phyloP scores from a whole-genome alignment of 2,888 invertebrate genomes.

The Agrotis puta region DNA sequence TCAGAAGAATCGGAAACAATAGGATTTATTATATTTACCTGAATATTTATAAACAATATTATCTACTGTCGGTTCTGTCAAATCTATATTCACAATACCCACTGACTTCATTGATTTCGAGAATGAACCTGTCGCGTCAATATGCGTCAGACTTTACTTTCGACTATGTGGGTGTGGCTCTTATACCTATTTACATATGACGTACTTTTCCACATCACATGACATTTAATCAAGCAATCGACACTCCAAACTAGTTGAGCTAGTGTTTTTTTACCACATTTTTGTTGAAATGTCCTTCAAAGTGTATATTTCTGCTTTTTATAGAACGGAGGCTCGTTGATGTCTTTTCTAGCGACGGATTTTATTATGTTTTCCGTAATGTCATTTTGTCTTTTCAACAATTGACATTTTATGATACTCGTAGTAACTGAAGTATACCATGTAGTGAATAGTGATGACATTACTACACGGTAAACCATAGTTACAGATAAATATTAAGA shows the following conservation, averaged over 20 bases:
- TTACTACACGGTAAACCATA: too few relatives aligned
- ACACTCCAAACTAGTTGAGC: constrained; percentile 37
- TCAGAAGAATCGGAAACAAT: background rate
- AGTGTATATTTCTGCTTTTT: constrained; percentile 16
- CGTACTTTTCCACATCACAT: constrained; percentile 37
- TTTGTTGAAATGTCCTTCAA: constrained; percentile 32
- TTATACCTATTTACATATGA: constrained; percentile 31
- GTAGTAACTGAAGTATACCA: background rate
- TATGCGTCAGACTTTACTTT: constrained; percentile 38
- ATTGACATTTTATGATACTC: too few relatives aligned
- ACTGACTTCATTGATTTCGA: background rate
- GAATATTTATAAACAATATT: too few relatives aligned
- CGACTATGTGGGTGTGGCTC: constrained; percentile 42
- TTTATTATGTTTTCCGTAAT: background rate
- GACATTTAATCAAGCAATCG: constrained; percentile 17
- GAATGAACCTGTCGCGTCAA: constrained; percentile 8
- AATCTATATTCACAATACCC: background rate
- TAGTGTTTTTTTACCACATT: constrained; percentile 9
- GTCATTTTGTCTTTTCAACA: background rate
- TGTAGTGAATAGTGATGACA: too few relatives aligned
- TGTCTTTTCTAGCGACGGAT: constrained; percentile 67
- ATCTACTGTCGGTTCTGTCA: background rate
- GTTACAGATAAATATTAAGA: too few relatives aligned
- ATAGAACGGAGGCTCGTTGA: constrained; percentile 64
- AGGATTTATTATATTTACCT: too few relatives aligned